Conservation (phyloP, 2,888 invertebrate genomes). For the Polydrusus cervinus region DNA sequence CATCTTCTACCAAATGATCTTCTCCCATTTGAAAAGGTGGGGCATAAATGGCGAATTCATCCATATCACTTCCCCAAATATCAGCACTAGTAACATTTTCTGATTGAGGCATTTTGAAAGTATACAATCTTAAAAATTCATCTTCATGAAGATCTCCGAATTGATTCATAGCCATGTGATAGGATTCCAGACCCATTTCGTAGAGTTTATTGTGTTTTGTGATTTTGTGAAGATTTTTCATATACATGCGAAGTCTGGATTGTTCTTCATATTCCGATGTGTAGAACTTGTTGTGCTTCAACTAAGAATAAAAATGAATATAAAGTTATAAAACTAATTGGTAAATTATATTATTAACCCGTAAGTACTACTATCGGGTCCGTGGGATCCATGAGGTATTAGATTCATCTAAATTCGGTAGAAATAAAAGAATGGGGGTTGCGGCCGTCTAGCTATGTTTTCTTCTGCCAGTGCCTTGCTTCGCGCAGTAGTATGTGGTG, state of each 20-base stretch:
- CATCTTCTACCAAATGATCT: slow-evolving; percentile 59
- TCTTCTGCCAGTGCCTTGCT: too few species aligned
- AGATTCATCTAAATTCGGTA: too few species aligned
- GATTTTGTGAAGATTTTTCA: slow-evolving; percentile 22
- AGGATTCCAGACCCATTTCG: neutral
- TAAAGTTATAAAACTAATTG: too few species aligned
- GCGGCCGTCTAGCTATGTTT: too few species aligned
- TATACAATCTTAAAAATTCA: slow-evolving; percentile 15
- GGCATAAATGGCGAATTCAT: neutral
- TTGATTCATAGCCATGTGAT: slow-evolving; percentile 1
- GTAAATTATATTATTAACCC: too few species aligned
- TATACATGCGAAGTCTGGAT: neutral
- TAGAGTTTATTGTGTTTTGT: slow-evolving; percentile 29
- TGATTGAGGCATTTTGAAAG: neutral
- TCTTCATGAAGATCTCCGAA: slow-evolving; percentile 20
- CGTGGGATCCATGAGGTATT: too few species aligned
- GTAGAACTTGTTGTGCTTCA: slow-evolving; percentile 18
- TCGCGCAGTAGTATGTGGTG: too few species aligned
- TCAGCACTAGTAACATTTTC: neutral
- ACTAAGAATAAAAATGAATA: neutral
- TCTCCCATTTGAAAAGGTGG: neutral
- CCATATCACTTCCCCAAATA: neutral
- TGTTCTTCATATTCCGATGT: slow-evolving; percentile 6
- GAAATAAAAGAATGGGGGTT: too few species aligned
- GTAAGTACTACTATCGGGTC: too few species aligned